Evolutionary conservation across 2,888 invertebrate genomes (phyloP).

Genomic region (Hypercompe scribonia): DNA sequence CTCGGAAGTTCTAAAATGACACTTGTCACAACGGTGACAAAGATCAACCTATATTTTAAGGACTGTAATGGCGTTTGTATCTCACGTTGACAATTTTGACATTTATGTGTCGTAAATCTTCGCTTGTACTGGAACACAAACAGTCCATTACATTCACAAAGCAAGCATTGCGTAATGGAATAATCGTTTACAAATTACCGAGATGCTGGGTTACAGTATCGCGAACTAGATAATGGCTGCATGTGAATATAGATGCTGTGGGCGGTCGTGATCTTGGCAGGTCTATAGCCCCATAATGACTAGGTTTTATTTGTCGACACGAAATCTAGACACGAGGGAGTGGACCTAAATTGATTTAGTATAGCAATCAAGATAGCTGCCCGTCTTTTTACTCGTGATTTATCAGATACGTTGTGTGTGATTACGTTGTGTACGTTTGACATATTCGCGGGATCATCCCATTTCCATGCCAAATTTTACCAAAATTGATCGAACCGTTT

Average conservation of each 20-base stretch:
- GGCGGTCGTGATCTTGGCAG: slow-evolving; percentile 22
- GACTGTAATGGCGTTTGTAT: too few species aligned
- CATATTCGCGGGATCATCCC: too few species aligned
- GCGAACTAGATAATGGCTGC: slow-evolving; percentile 11
- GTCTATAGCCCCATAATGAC: slow-evolving; percentile 5
- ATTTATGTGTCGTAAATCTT: neutral
- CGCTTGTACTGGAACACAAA: slow-evolving; percentile 11
- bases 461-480: too few species aligned
- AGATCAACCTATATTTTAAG: too few species aligned
- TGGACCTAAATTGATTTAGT: neutral
- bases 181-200: slow-evolving; percentile 34
- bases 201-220: slow-evolving; percentile 21
- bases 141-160: slow-evolving; percentile 28
- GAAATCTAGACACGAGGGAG: neutral
- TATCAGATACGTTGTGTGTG: too few species aligned
- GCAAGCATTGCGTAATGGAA: slow-evolving; percentile 40
- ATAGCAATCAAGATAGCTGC: neutral
- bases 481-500: too few species aligned
- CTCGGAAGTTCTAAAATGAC: too few species aligned
- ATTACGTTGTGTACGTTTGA: too few species aligned
- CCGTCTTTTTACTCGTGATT: too few species aligned
- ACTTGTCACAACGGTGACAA: too few species aligned
- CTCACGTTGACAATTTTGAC: neutral
- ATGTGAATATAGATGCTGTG: slow-evolving; percentile 12
- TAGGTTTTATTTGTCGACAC: neutral